Conservation (phyloP, 2,113 vertebrate genomes). For the Saguinus midas region DNA sequence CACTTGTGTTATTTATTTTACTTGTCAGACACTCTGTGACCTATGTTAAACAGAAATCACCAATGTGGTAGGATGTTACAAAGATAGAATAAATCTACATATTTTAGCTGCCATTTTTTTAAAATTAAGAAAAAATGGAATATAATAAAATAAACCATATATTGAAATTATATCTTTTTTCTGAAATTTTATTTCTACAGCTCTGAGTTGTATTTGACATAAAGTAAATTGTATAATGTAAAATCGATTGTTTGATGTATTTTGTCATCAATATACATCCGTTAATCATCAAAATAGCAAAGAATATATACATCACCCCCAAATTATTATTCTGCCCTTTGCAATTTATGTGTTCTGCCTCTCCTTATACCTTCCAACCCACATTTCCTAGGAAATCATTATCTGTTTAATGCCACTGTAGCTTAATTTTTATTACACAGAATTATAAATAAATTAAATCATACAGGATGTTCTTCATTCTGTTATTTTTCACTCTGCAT, state of each 20-base stretch:
- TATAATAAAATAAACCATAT: neutral
- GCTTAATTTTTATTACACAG: neutral
- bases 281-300: neutral
- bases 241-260: neutral
- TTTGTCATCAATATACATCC: neutral
- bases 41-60: slow-evolving; percentile 61
- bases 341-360: neutral
- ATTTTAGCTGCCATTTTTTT: neutral
- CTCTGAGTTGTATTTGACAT: neutral
- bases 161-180: neutral
- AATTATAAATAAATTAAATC: neutral
- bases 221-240: neutral
- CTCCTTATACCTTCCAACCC: fast-evolving
- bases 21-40: slow-evolving; percentile 52
- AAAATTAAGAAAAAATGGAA: neutral
- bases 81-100: slow-evolving; percentile 64
- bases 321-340: neutral
- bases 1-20: slow-evolving; percentile 64
- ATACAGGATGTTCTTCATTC: neutral
- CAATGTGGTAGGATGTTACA: neutral
- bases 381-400: neutral
- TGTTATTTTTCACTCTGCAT: neutral
- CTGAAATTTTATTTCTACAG: neutral
- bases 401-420: neutral
- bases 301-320: fast-evolving